Conservation (phyloP, 2,113 vertebrate species). For the Bothrops jararaca region DNA sequence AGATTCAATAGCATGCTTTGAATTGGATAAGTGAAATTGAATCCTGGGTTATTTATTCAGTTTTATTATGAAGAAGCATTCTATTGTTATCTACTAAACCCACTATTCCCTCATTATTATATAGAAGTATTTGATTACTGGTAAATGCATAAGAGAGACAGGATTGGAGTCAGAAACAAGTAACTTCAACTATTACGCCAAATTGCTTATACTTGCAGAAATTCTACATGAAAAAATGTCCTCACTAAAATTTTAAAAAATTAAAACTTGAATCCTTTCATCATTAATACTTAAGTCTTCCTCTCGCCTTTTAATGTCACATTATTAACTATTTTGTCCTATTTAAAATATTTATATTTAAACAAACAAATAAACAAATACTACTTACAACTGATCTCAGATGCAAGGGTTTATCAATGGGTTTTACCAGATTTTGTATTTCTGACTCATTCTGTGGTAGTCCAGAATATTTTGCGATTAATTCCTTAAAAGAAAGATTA, state of each 20-base stretch:
- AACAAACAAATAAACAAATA: neutral
- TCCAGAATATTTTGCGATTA: slow-evolving; percentile 58
- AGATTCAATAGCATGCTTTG: neutral
- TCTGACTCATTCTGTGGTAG: slow-evolving; percentile 60
- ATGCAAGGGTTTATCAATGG: slow-evolving; percentile 75
- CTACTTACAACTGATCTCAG: slow-evolving; percentile 81
- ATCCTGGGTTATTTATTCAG: neutral
- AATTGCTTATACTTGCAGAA: neutral
- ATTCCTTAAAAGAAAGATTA: slow-evolving; percentile 69
- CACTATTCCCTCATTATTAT: neutral
- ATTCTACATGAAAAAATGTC: neutral
- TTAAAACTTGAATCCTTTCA: neutral
- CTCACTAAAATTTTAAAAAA: neutral
- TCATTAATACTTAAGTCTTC: neutral
- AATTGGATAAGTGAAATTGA: neutral
- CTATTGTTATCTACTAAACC: neutral
- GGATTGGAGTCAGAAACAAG: neutral
- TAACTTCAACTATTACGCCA: neutral
- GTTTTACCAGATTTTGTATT: slow-evolving; percentile 76
- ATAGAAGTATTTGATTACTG: neutral
- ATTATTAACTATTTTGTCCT: neutral
- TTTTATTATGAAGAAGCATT: neutral
- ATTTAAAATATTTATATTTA: neutral
- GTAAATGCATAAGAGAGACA: neutral
- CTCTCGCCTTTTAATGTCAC: neutral